Base-by-base conservation (phyloP, 1,140 invertebrate species). In the Rhagoletis pomonella region DNA sequence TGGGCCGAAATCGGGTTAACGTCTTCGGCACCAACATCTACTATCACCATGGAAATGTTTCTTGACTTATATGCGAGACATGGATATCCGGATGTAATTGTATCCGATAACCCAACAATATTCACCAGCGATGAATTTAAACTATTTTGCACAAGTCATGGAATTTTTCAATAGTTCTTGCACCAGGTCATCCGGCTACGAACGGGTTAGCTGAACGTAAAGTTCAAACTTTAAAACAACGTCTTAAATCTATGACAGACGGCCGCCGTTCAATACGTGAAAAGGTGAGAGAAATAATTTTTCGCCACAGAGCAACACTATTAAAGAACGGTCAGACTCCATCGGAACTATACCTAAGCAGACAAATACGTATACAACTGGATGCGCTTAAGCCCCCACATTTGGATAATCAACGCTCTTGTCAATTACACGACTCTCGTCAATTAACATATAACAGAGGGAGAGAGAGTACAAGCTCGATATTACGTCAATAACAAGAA, bases 141-240 rank as follows among this genome's bases (percentile, higher is more conserved):
- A 58, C 50, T 0, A 50, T 88, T 85, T 85, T 88, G 77, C 29
- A 44, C 19, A 12, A 47, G 59, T 1, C 19, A 19, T 87, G 89
- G 88, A 6, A 59, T 59, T 59, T 59, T 59, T 12, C 58, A 59
- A 59, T 7, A 59, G 58, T 59, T 59, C 29, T 29, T 29, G 29
- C 29, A 29, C 29, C 29, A 29, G 29, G 29, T 29, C 29, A 29
- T 29, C 29, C 58, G 9, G 59, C 73, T 9, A 58, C 89, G 1
- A 93, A 92, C 88, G 89, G 90, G 6, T 88, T 89, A n/a, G 90
- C 90, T 9, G 90, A 92, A 89, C 90, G 85, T 2, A 81, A 87
- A 62, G 84, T 88, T 14, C 77, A 88, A 42, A 86, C 87, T 9
- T 87, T 88, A 59, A 88, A 87, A 84, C 67, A 9, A 50, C 58